Percentiles rank a stretch among this genome's conserved stretches.
Conservation (phyloP, 2,113 vertebrate genomes). For the Puma concolor region DNA sequence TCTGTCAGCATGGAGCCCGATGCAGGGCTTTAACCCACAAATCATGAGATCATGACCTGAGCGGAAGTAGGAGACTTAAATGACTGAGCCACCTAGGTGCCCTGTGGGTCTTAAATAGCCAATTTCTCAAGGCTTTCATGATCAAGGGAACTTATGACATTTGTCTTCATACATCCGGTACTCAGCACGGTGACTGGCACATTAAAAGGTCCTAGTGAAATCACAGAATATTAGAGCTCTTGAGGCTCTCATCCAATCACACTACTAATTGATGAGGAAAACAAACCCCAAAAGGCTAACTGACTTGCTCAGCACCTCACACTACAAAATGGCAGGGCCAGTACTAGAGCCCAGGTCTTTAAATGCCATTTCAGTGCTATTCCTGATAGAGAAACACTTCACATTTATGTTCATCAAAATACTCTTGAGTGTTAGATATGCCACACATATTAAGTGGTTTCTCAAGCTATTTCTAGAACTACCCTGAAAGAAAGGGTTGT, state of each 20-base stretch:
- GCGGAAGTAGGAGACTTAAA: too few relatives aligned
- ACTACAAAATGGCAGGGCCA: background rate
- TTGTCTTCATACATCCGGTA: background rate
- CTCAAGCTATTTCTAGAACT: constrained; percentile 48
- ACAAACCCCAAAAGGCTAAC: background rate
- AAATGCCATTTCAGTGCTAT: background rate
- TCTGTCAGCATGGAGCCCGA: too few relatives aligned
- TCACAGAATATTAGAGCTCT: background rate
- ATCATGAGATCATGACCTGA: too few relatives aligned
- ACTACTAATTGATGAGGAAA: background rate
- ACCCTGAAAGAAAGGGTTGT: constrained; percentile 33
- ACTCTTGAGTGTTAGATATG: background rate
- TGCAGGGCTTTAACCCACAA: too few relatives aligned
- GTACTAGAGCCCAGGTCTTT: background rate
- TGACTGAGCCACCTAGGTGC: too few relatives aligned
- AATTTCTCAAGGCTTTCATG: background rate
- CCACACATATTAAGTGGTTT: constrained; percentile 23
- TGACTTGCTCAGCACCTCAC: background rate
- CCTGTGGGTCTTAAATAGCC: background rate
- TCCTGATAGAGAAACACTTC: background rate
- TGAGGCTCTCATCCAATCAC: background rate
- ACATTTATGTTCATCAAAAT: constrained; percentile 17
- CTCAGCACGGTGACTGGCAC: background rate
- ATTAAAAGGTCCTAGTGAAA: background rate
- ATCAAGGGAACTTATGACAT: background rate